Conservation (phyloP, 2,113 vertebrate species). For the Actenoides lindsayi region DNA sequence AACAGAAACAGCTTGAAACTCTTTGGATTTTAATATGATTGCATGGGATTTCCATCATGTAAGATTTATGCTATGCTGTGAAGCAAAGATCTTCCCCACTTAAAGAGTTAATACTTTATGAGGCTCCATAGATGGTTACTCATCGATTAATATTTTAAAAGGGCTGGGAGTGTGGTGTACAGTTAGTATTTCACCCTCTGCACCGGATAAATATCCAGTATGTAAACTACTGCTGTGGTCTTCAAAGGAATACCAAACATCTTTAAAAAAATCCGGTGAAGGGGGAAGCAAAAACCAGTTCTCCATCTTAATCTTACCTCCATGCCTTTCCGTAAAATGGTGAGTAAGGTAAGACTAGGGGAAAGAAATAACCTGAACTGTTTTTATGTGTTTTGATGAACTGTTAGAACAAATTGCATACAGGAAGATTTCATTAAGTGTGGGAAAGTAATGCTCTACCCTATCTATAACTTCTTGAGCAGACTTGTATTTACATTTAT, state of each 20-base stretch:
- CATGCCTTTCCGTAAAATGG: conserved; percentile 30
- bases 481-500: neutral
- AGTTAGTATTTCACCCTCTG: conserved; percentile 36
- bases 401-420: neutral
- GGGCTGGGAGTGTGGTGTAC: conserved; percentile 20
- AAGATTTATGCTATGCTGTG: neutral
- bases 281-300: neutral
- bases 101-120: conserved; percentile 59
- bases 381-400: neutral
- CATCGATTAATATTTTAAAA: conserved; percentile 68
- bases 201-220: conserved; percentile 18
- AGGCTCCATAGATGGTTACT: conserved; percentile 31
- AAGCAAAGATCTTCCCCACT: neutral
- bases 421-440: neutral
- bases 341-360: conserved; percentile 25
- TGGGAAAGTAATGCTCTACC: neutral
- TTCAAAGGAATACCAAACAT: conserved; percentile 29
- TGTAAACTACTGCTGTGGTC: neutral
- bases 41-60: neutral
- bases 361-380: neutral
- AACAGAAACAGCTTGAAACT: neutral
- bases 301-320: neutral
- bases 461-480: neutral
- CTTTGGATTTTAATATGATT: neutral
- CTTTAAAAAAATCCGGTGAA: neutral